phyloP scores from a whole-genome alignment of 2,888 invertebrate genomes.

The Apomyelois bistriatella region DNA sequence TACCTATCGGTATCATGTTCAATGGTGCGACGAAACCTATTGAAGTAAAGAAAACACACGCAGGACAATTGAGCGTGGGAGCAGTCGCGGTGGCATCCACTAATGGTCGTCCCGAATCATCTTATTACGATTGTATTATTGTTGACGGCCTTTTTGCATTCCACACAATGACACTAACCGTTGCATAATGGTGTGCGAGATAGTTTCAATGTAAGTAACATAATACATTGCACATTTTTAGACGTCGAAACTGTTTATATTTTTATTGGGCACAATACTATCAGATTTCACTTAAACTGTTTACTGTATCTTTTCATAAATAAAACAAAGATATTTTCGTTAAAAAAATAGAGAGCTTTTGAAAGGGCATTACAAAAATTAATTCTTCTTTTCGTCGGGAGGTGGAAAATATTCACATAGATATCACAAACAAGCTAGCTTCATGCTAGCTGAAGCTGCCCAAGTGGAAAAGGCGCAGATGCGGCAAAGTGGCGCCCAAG shows the following conservation, averaged over 20 bases:
- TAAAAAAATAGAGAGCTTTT: too few relatives aligned
- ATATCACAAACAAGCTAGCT: too few relatives aligned
- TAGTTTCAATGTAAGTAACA: conserved; percentile 29
- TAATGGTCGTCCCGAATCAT: conserved; percentile 64
- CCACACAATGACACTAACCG: conserved; percentile 44
- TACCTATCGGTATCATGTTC: background rate
- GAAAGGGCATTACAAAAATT: too few relatives aligned
- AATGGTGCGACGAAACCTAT: conserved; percentile 11
- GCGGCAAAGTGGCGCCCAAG: conserved; percentile 28
- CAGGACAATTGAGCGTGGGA: conserved; percentile 65
- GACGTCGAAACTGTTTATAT: conserved; percentile 15
- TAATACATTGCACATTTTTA: conserved; percentile 47
- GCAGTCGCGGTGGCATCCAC: conserved; percentile 57
- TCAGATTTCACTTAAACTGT: conserved; percentile 18
- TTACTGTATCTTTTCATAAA: background rate
- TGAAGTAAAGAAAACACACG: conserved; percentile 16
- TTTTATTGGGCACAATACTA: conserved; percentile 18
- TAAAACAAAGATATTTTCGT: background rate
- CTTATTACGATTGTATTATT: conserved; percentile 72
- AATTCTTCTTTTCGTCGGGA: too few relatives aligned
- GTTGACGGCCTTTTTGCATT: conserved; percentile 51
- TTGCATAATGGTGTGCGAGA: conserved; percentile 43
- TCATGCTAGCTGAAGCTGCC: background rate
- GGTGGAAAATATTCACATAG: too few relatives aligned
- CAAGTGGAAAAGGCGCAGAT: conserved; percentile 18